Evolutionary conservation across 2,888 invertebrate species (phyloP).

Genomic region (Melieria picta): DNA sequence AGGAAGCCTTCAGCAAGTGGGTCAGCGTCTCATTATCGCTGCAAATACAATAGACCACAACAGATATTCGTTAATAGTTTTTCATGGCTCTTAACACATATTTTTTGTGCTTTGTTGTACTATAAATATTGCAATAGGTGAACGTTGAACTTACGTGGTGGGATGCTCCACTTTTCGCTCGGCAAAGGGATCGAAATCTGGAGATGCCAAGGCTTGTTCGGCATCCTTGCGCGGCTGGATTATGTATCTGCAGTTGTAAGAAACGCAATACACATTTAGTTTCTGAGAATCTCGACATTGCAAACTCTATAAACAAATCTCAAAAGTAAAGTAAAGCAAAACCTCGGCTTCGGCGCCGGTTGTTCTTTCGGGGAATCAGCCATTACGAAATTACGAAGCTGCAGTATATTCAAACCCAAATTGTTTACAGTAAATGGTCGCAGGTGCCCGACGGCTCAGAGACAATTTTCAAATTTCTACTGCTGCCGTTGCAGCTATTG

Average conservation of each 20-base stretch:
- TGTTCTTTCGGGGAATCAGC: too few species aligned
- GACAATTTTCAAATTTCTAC: too few species aligned
- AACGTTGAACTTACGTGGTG: conserved; percentile 76
- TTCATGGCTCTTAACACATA: background rate
- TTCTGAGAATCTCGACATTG: too few species aligned
- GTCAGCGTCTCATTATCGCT: conserved; percentile 92
- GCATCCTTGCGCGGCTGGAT: conserved; percentile 68
- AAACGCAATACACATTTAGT: background rate
- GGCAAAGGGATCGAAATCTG: conserved; percentile 79
- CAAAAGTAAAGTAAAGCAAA: too few species aligned
- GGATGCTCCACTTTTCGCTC: conserved; percentile 79
- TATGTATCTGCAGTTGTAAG: conserved; percentile 53
- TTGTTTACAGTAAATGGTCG: too few species aligned
- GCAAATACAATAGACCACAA: conserved; percentile 43
- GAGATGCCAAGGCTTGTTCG: conserved; percentile 69
- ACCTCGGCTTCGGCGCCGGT: too few species aligned
- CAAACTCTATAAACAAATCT: too few species aligned
- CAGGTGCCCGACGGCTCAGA: too few species aligned
- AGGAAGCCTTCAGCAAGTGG: conserved; percentile 93
- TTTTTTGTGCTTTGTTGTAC: background rate
- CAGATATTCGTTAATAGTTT: background rate
- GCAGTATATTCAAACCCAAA: too few species aligned
- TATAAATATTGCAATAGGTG: background rate
- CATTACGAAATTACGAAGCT: too few species aligned
- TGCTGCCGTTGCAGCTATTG: background rate